These are phyloP conservation scores for Pristionchus entomophagus DNA, from an alignment of 2,888 invertebrate genomes.

Conservation along the genomic window DNA sequence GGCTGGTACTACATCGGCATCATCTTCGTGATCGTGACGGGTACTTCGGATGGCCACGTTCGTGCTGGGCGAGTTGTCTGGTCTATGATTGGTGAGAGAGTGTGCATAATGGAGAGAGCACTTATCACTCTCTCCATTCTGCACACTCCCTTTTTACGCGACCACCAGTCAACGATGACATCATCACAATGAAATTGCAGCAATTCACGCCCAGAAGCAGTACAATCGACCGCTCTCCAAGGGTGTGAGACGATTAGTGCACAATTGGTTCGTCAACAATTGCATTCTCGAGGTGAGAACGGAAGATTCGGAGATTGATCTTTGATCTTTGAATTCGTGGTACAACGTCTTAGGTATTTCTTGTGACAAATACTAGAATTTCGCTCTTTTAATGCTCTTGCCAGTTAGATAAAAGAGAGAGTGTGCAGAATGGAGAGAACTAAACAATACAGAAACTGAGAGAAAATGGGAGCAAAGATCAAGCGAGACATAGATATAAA, in stretches of 20 bases:
- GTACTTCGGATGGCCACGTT: slow-evolving; percentile 78
- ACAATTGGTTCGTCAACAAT: slow-evolving; percentile 52
- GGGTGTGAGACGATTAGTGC: slow-evolving; percentile 53
- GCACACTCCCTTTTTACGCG: neutral
- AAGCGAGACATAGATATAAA: neutral
- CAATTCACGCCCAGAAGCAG: slow-evolving; percentile 66
- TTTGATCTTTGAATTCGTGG: too few relatives aligned
- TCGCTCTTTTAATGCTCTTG: too few relatives aligned
- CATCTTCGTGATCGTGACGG: slow-evolving; percentile 78
- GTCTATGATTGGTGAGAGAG: neutral
- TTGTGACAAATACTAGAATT: too few relatives aligned
- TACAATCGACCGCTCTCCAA: slow-evolving; percentile 56
- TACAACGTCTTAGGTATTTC: too few relatives aligned
- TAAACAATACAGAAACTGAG: too few relatives aligned
- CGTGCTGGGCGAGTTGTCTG: slow-evolving; percentile 75
- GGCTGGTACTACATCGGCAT: slow-evolving; percentile 79
- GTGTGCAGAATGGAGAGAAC: too few relatives aligned
- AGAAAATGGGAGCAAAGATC: neutral
- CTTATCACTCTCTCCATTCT: neutral
- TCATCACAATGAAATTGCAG: too few relatives aligned
- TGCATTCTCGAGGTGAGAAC: slow-evolving; percentile 46
- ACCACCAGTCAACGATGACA: too few relatives aligned
- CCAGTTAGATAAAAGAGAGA: too few relatives aligned
- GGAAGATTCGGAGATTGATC: too few relatives aligned
- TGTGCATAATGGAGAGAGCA: too few relatives aligned